A percentile compares a stretch with the other conserved stretches of the same genome.
Conservation (phyloP, 2,797 vertebrate species). For the Anabacerthia variegaticeps region DNA sequence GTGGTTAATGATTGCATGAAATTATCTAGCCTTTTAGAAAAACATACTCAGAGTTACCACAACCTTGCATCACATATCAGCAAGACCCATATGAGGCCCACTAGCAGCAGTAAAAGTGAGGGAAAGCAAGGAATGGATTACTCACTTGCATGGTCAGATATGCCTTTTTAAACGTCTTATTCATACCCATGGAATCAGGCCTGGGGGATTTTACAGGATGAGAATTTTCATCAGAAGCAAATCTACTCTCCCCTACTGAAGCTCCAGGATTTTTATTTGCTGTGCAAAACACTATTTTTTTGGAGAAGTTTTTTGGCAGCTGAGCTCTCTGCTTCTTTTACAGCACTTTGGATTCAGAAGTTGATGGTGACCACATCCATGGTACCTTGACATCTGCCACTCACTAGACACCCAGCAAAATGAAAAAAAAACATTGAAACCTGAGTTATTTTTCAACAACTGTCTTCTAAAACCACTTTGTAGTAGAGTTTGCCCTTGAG, state of each 20-base stretch:
- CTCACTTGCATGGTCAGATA: neutral
- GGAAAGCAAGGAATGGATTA: neutral
- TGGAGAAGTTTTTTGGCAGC: neutral
- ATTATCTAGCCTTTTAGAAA: neutral
- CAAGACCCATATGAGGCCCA: neutral
- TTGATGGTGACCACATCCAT: neutral
- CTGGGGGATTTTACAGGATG: neutral
- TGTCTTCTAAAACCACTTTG: neutral
- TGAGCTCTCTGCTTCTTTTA: neutral
- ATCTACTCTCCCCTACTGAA: neutral
- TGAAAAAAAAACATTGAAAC: neutral
- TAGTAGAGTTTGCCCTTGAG: neutral
- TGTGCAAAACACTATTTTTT: neutral
- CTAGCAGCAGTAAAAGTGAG: neutral
- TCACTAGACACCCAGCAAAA: neutral
- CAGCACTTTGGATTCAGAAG: neutral
- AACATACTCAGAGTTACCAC: neutral
- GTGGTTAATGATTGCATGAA: constrained; percentile 17
- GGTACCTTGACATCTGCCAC: neutral
- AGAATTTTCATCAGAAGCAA: neutral
- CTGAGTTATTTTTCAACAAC: neutral
- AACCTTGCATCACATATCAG: neutral
- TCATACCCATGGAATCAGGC: neutral
- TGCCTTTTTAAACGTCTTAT: neutral
- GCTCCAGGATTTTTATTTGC: neutral